Conservation (phyloP, 2,797 vertebrate genomes). For the Crocodylus rhombifer region DNA sequence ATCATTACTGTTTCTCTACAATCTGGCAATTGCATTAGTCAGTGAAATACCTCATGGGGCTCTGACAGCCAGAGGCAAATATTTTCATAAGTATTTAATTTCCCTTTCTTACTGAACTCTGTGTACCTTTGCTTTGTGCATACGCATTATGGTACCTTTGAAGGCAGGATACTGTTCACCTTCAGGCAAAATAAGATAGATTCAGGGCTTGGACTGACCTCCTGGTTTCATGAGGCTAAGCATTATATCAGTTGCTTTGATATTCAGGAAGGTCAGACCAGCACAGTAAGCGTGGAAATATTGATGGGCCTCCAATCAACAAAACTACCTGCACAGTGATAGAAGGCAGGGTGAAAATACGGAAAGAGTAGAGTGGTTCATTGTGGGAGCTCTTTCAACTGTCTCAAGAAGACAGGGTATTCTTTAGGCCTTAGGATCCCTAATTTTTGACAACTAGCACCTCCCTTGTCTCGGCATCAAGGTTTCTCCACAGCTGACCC, state of each 20-base stretch:
- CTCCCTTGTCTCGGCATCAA: not conserved
- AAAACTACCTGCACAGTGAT: not conserved
- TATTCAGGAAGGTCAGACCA: not conserved
- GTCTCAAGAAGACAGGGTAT: not conserved
- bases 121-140: not conserved
- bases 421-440: not conserved
- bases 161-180: not conserved
- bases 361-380: not conserved
- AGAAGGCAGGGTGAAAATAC: too few relatives aligned
- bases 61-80: not conserved
- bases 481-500: not conserved
- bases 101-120: not conserved
- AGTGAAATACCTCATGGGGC: not conserved
- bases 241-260: not conserved
- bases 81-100: conserved; percentile 12
- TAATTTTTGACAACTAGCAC: not conserved
- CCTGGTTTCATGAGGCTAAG: rapidly evolving
- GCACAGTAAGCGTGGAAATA: not conserved
- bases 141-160: not conserved
- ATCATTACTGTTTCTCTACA: rapidly evolving
- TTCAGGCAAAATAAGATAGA: rapidly evolving
- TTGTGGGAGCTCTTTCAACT: not conserved
- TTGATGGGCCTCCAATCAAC: not conserved
- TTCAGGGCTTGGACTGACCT: not conserved
- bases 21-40: not conserved